These are phyloP conservation scores for Choloepus hoffmanni DNA, from an alignment of 2,113 vertebrate species.

Conservation along the genomic window DNA sequence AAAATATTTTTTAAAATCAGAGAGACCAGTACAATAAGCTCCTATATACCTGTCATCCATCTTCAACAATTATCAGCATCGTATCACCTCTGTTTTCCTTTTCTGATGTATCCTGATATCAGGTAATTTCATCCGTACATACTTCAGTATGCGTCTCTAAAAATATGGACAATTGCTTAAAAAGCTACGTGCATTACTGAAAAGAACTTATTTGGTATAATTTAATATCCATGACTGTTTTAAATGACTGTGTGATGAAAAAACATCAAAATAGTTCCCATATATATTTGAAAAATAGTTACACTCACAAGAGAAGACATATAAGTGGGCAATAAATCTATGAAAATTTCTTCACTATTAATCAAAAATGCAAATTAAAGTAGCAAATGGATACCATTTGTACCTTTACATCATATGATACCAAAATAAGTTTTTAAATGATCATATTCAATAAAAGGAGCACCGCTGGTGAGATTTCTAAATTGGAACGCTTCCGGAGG, in stretches of 20 bases:
- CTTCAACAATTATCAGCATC: not conserved
- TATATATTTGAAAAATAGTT: not conserved
- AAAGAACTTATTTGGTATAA: not conserved
- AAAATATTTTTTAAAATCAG: not conserved
- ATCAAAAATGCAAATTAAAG: conserved; percentile 21
- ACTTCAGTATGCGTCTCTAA: not conserved
- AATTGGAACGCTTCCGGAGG: not conserved
- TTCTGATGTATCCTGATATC: not conserved
- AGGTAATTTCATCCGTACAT: not conserved
- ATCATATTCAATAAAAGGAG: not conserved
- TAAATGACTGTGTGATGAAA: not conserved
- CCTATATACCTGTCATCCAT: not conserved
- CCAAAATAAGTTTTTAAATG: not conserved
- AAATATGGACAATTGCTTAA: not conserved
- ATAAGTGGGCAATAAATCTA: not conserved
- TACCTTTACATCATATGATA: not conserved
- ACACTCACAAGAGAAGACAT: not conserved
- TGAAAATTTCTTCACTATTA: not conserved
- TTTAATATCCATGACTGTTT: not conserved
- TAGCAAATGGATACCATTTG: not conserved
- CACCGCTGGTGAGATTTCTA: not conserved
- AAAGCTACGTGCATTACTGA: not conserved
- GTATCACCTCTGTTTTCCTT: not conserved
- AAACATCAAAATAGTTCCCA: not conserved
- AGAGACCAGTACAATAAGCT: not conserved